Evolutionary conservation across 1,140 invertebrate genomes (phyloP), one percentile per base, ranked within the genome.

Genomic region (Tyrophagus putrescentiae): DNA sequence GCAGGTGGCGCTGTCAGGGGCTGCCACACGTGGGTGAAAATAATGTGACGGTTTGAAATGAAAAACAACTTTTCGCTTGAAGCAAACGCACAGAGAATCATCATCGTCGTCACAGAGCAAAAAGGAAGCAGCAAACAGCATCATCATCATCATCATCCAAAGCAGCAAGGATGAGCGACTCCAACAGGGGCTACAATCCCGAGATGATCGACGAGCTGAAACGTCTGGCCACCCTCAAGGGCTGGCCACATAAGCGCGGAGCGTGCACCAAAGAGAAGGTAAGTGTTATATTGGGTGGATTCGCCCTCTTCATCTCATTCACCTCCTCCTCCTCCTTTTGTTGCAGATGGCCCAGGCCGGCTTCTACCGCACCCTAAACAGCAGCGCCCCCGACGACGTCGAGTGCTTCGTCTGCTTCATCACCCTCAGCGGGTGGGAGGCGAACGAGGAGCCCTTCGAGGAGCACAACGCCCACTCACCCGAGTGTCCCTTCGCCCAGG

Each of bases 301-400:
- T 16, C n/a, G 16, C 48, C 3, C 32, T 2, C 32, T n/a, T n/a
- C n/a, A n/a, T n/a, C n/a, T n/a, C n/a, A n/a, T n/a, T n/a, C n/a
- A n/a, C n/a, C n/a, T n/a, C n/a, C n/a, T 52, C 32, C 32, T 52
- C 25, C 27, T 16, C 48, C 7, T 23, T 7, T 48, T 23, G 31
- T 28, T 21, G n/a, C 27, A 52, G 48, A 52, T 52, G 48, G 48
- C 48, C n/a, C 13, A 52, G 31, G 1, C 13, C 32, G 48, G 48
- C 1, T 52, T 52, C 13, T 52, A 52, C 23, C n/a, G 31, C 3
- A 7, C 3, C 18, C 41, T 1, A 21, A 23, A 5, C 6, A n/a
- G 23, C 23, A 9, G 3, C 9, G 9, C 16, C 32, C 27, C 27
- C n/a, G 48, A 27, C 7, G 45, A 18, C 7, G 29, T 41, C 28